Evolutionary conservation across 2,888 invertebrate genomes (phyloP).

Genomic region (Lampropteryx suffumata): DNA sequence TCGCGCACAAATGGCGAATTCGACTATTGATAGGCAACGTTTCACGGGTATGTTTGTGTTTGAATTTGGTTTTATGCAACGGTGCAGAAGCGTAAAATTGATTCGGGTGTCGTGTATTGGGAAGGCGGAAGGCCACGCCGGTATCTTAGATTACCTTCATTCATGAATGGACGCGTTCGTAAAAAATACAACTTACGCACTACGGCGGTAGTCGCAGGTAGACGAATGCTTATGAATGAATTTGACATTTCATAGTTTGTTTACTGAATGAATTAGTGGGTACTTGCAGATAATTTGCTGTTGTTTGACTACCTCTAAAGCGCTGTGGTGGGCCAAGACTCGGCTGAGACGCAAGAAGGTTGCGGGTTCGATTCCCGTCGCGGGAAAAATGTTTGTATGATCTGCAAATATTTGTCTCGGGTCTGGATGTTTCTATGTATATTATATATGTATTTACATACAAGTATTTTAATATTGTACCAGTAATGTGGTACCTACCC

Average conservation of each 20-base stretch:
- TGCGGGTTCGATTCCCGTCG: too few species aligned
- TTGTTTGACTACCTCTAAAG: too few species aligned
- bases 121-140: slow-evolving; percentile 63
- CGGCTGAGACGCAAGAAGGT: too few species aligned
- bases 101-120: slow-evolving; percentile 54
- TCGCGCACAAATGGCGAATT: slow-evolving; percentile 50
- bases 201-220: slow-evolving; percentile 62
- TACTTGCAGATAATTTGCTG: too few species aligned
- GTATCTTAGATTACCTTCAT: slow-evolving; percentile 54
- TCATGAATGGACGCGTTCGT: slow-evolving; percentile 61
- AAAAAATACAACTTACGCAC: slow-evolving; percentile 66
- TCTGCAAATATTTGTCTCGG: too few species aligned
- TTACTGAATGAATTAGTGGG: slow-evolving; percentile 6
- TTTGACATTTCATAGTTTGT: slow-evolving; percentile 40
- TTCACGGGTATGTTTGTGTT: slow-evolving; percentile 58
- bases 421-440: too few species aligned
- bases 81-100: slow-evolving; percentile 74
- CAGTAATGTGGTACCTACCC: too few species aligned
- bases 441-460: too few species aligned
- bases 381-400: too few species aligned
- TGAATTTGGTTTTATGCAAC: slow-evolving; percentile 75
- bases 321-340: too few species aligned
- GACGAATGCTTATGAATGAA: slow-evolving; percentile 56
- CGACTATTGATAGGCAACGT: slow-evolving; percentile 42
- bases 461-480: too few species aligned